Evolutionary conservation across 2,113 vertebrate genomes (phyloP).

Genomic region (Raja brachyura): DNA sequence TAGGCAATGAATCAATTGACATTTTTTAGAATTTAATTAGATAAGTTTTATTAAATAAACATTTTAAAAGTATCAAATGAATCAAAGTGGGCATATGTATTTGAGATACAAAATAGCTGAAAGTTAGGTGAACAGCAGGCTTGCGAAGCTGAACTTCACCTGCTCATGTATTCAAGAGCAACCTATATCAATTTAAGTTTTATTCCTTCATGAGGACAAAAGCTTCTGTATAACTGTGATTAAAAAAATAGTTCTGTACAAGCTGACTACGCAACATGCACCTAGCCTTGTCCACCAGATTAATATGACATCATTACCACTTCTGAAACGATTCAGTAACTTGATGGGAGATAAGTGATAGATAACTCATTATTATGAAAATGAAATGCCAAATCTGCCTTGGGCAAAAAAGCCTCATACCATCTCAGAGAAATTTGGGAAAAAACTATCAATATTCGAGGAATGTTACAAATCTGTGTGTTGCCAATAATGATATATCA

Average conservation of each 20-base stretch:
- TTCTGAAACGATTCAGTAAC: constrained; percentile 20
- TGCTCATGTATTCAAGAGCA: not conserved
- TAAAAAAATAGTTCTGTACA: not conserved
- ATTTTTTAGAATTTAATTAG: not conserved
- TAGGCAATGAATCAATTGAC: not conserved
- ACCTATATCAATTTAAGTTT: not conserved
- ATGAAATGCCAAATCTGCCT: constrained; percentile 33
- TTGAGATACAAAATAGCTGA: not conserved
- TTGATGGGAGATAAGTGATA: constrained; percentile 13
- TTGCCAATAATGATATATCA: constrained; percentile 36
- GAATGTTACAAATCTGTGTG: constrained; percentile 16
- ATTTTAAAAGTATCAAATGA: not conserved
- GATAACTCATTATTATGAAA: constrained; percentile 29
- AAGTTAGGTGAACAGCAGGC: not conserved
- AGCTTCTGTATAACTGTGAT: not conserved
- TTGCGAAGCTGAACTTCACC: not conserved
- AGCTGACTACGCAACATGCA: not conserved
- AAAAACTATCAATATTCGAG: constrained; percentile 32
- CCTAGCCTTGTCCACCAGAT: not conserved
- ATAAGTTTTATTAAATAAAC: not conserved
- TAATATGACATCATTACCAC: constrained; percentile 13
- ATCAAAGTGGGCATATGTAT: not conserved
- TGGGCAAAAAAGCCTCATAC: not conserved
- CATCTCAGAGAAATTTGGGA: constrained; percentile 25
- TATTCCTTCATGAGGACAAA: not conserved